Base-by-base conservation (phyloP, 2,113 vertebrate species). In the Microtus montanus region DNA sequence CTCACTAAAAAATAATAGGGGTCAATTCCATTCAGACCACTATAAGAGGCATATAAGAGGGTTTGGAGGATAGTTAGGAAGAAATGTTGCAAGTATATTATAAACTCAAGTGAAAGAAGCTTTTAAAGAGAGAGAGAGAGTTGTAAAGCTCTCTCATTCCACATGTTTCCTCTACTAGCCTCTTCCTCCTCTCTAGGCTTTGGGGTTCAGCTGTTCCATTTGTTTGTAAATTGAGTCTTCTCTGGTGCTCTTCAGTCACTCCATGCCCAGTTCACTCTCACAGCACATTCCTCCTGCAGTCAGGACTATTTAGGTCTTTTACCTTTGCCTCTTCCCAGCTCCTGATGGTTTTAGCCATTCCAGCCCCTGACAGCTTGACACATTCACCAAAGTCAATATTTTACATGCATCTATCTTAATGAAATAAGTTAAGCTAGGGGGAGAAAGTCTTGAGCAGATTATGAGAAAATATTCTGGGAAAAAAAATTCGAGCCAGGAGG, bases 201-300 rank as follows among this genome's bases (percentile, higher is more conserved):
- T 28, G 7, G 44, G 38, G 13, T 66, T 77, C 73, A 64, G 64
- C 47, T 61, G 1, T 52, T 28, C 5, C 66, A 12, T 4, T 33
- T 66, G 15, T 66, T 66, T 47, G 30, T 41, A 63, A 61, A 14
- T 4, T n/a, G 52, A 2, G 19, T 11, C 5, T 91, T 85, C 30
- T 91, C 28, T n/a, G 6, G 64, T 78, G 71, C 38, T 30, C 52
- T 79, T 63, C 35, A 74, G 44, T 66, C 78, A 35, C 11, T 2
- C 2, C 20, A 47, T 28, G 24, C 7, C 3, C 0, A 0, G 26
- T 75, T 63, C 10, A 38, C 3, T 22, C 24, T 84, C 24, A 3
- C n/a, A 10, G 8, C 26, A 28, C 11, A 5, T 54, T n/a, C 10
- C 47, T 89, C 66, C 20, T 24, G 24, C 2, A 38, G 5, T 4